Evolutionary conservation across 2,797 vertebrate genomes (phyloP).

Genomic region (Ambastaia sidthimunki): DNA sequence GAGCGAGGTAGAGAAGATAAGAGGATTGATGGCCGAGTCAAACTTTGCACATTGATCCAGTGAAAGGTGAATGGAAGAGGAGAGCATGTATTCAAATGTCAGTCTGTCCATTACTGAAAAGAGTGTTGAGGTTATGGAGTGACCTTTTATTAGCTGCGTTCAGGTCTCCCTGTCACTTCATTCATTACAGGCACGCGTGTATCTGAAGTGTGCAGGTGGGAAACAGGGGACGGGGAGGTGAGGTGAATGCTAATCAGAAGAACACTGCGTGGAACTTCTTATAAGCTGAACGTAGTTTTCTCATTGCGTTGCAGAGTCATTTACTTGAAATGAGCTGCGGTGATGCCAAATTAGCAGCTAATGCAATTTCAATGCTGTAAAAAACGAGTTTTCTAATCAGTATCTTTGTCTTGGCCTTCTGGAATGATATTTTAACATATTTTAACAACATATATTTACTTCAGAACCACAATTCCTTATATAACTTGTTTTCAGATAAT

Average conservation of each 20-base stretch:
- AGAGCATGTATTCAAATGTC: slow-evolving; percentile 59
- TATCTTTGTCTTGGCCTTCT: too few species aligned
- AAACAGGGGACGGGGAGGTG: not conserved
- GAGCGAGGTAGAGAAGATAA: slow-evolving; percentile 2
- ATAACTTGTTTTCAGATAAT: too few species aligned
- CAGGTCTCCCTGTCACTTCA: slow-evolving; percentile 54
- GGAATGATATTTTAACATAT: too few species aligned
- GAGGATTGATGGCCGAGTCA: slow-evolving; percentile 38
- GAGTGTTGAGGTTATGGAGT: slow-evolving; percentile 47
- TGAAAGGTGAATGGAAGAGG: slow-evolving; percentile 35
- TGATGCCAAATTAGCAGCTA: not conserved
- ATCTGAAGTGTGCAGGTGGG: not conserved
- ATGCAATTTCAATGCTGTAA: not conserved
- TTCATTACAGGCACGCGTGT: slow-evolving; percentile 40
- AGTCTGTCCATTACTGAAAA: slow-evolving; percentile 56
- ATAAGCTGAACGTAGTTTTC: slow-evolving; percentile 8
- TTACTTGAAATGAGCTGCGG: slow-evolving; percentile 9
- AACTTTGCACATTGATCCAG: slow-evolving; percentile 42
- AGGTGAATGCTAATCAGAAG: slow-evolving; percentile 50
- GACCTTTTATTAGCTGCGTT: slow-evolving; percentile 57
- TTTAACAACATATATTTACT: too few species aligned
- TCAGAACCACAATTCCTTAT: too few species aligned
- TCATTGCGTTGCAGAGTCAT: not conserved
- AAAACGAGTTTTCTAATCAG: too few species aligned
- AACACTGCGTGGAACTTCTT: slow-evolving; percentile 24